phyloP scores from a whole-genome alignment of 2,888 invertebrate genomes.

The Agapetus fuscipes region DNA sequence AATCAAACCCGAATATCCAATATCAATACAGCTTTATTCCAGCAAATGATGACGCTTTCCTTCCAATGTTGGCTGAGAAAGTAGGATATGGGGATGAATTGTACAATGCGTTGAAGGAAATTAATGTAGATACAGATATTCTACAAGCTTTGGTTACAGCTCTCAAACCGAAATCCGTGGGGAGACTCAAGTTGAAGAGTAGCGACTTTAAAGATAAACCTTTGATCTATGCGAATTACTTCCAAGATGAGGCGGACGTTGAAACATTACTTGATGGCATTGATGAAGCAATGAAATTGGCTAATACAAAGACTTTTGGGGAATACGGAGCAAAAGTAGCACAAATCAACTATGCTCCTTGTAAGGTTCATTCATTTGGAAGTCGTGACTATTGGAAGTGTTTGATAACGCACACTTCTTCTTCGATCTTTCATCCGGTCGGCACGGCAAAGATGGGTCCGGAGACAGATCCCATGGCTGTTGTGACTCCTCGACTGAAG shows the following conservation, averaged over 20 bases:
- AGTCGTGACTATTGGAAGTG: constrained; percentile 47
- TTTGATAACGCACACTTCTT: constrained; percentile 41
- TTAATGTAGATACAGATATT: constrained; percentile 23
- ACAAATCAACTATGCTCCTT: constrained; percentile 29
- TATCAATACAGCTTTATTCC: constrained; percentile 23
- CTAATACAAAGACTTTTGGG: constrained; percentile 33
- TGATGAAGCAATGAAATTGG: constrained; percentile 30
- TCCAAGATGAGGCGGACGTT: constrained; percentile 46
- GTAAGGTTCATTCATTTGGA: constrained; percentile 27
- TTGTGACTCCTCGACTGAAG: constrained; percentile 40
- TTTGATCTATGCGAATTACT: constrained; percentile 52
- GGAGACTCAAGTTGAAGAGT: constrained; percentile 43
- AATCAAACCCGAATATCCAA: constrained; percentile 26
- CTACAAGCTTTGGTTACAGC: constrained; percentile 42
- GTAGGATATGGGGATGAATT: constrained; percentile 27
- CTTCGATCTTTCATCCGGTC: constrained; percentile 55
- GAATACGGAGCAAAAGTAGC: constrained; percentile 29
- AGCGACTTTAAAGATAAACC: constrained; percentile 49
- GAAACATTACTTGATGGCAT: constrained; percentile 35
- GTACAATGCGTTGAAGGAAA: constrained; percentile 19
- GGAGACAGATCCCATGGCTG: constrained; percentile 32
- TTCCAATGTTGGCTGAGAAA: constrained; percentile 4
- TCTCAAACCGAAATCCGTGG: constrained; percentile 48
- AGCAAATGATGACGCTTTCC: constrained; percentile 16
- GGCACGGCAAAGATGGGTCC: constrained; percentile 63